These are phyloP conservation scores for Pilophorus perplexus DNA, from an alignment of 2,888 invertebrate species.

Conservation along the genomic window DNA sequence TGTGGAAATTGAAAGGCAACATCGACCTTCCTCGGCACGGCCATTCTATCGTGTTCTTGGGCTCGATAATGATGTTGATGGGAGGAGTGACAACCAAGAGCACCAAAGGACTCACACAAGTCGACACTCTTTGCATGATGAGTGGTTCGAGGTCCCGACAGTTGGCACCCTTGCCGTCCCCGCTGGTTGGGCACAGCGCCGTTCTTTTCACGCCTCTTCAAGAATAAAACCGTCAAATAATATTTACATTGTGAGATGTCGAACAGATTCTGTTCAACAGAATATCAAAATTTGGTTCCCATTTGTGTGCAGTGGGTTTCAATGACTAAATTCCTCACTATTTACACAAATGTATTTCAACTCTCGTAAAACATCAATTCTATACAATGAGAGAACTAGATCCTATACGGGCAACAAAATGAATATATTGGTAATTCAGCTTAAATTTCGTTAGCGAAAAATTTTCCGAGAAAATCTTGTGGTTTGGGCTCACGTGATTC, in stretches of 20 bases:
- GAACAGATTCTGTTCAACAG: too few relatives aligned
- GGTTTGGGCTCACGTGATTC: constrained; percentile 82
- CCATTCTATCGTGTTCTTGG: constrained; percentile 62
- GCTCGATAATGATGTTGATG: constrained; percentile 40
- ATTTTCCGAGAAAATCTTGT: constrained; percentile 87
- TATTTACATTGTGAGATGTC: too few relatives aligned
- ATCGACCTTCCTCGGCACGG: constrained; percentile 66
- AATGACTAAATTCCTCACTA: too few relatives aligned
- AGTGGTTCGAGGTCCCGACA: constrained; percentile 37
- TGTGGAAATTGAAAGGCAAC: constrained; percentile 61
- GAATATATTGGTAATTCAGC: too few relatives aligned
- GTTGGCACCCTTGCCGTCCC: constrained; percentile 37
- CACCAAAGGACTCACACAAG: constrained; percentile 38
- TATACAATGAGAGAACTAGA: too few relatives aligned
- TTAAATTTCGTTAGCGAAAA: constrained; percentile 63
- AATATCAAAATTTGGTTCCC: too few relatives aligned
- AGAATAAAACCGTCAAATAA: too few relatives aligned
- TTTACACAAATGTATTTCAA: too few relatives aligned
- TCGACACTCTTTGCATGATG: constrained; percentile 41
- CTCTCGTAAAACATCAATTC: too few relatives aligned
- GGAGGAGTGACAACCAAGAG: constrained; percentile 42
- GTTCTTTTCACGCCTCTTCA: constrained; percentile 9
- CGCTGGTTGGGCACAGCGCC: constrained; percentile 39
- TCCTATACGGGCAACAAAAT: too few relatives aligned
- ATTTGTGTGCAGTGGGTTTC: too few relatives aligned